Conservation (phyloP, 2,888 invertebrate species). For the Schizaphis graminum region DNA sequence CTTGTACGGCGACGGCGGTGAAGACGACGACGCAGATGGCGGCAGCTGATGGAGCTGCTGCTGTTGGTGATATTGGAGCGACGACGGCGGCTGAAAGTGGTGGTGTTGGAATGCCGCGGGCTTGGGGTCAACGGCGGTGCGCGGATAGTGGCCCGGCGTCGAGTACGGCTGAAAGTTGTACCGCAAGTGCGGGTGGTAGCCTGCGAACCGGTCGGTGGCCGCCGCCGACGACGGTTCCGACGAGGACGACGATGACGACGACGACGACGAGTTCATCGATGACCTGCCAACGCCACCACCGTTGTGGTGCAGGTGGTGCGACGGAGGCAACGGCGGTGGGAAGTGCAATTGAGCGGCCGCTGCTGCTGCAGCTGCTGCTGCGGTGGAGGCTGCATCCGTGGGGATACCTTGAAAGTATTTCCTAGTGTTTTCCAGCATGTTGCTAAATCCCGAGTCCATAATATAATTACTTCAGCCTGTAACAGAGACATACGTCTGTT, state of each 20-base stretch:
- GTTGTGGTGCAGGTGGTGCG: slow-evolving; percentile 65
- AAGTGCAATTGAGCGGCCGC: slow-evolving; percentile 25
- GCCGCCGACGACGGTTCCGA: slow-evolving; percentile 42
- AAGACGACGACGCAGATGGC: slow-evolving; percentile 66
- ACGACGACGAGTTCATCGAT: slow-evolving; percentile 51
- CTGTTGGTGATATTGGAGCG: slow-evolving; percentile 69
- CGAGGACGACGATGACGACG: slow-evolving; percentile 14
- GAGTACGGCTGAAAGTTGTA: slow-evolving; percentile 59
- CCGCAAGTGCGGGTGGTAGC: slow-evolving; percentile 60
- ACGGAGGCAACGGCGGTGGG: slow-evolving; percentile 29
- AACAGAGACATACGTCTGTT: not conserved
- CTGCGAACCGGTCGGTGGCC: slow-evolving; percentile 67
- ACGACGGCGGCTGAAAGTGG: slow-evolving; percentile 67
- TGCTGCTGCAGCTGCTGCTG: slow-evolving; percentile 35
- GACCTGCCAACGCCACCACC: slow-evolving; percentile 71
- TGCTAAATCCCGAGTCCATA: slow-evolving; percentile 84
- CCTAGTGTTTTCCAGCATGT: slow-evolving; percentile 87
- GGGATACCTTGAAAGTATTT: slow-evolving; percentile 87
- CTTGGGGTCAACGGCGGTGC: slow-evolving; percentile 64
- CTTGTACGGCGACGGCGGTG: slow-evolving; percentile 68
- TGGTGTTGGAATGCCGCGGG: slow-evolving; percentile 66
- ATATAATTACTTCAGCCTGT: slow-evolving; percentile 63
- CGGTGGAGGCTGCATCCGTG: slow-evolving; percentile 69
- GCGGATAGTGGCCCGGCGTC: slow-evolving; percentile 60
- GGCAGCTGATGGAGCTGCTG: slow-evolving; percentile 66